Evolutionary conservation across 2,888 invertebrate genomes (phyloP).

Genomic region (Auanema sp.): DNA sequence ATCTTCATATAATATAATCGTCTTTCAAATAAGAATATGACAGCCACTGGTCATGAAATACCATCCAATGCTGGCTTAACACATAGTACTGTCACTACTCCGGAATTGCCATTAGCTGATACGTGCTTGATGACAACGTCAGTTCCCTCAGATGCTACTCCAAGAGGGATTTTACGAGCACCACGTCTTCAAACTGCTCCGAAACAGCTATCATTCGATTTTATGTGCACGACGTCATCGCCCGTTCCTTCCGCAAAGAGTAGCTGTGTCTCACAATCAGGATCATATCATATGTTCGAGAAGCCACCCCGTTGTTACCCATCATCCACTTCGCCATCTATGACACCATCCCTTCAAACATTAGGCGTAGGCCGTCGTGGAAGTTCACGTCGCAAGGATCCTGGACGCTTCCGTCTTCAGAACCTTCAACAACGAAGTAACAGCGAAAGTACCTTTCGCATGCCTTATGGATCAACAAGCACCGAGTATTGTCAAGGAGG

Average conservation of each 20-base stretch:
- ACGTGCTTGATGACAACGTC: constrained; percentile 19
- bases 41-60: too few relatives aligned
- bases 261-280: constrained; percentile 29
- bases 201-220: constrained; percentile 44
- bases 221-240: constrained; percentile 29
- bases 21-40: too few relatives aligned
- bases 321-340: too few relatives aligned
- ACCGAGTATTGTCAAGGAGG: too few relatives aligned
- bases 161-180: constrained; percentile 25
- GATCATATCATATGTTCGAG: constrained; percentile 39
- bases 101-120: constrained; percentile 20
- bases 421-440: constrained; percentile 39
- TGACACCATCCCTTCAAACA: too few relatives aligned
- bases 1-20: too few relatives aligned
- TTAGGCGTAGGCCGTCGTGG: constrained; percentile 3
- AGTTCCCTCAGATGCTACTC: constrained; percentile 20
- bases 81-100: constrained; percentile 15
- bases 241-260: constrained; percentile 28
- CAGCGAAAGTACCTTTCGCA: constrained; percentile 42
- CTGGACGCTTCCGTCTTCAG: constrained; percentile 30
- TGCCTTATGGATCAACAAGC: constrained; percentile 1
- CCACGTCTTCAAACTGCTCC: constrained; percentile 27
- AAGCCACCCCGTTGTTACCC: constrained; percentile 13
- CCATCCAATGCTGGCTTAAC: too few relatives aligned
- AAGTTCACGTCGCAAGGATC: constrained; percentile 21